Evolutionary conservation across 2,113 vertebrate species (phyloP).

Genomic region (pig (Sus scrofa)): DNA sequence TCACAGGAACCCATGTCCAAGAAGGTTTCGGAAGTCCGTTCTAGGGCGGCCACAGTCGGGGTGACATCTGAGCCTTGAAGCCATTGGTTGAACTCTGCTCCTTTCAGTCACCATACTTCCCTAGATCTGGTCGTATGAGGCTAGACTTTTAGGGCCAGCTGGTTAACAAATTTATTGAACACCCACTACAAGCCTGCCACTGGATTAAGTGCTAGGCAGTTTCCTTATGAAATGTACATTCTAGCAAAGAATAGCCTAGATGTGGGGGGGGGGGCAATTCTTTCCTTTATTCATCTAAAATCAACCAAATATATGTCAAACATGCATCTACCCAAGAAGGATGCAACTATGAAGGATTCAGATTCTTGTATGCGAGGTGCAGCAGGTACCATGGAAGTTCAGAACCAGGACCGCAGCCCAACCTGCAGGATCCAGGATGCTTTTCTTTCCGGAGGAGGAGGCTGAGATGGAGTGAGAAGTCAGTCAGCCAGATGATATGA

Average conservation of each 20-base stretch:
- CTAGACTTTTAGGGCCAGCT: background rate
- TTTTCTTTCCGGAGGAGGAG: background rate
- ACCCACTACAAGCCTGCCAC: background rate
- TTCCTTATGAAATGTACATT: background rate
- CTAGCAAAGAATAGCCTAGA: background rate
- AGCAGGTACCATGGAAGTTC: background rate
- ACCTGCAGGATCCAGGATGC: background rate
- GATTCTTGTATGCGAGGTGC: background rate
- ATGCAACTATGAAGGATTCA: background rate
- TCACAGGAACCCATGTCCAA: background rate
- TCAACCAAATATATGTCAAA: background rate
- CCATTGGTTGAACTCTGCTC: background rate
- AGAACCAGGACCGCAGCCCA: background rate
- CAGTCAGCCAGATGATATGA: background rate
- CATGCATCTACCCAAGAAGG: background rate
- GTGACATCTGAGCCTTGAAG: background rate
- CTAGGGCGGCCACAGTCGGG: background rate
- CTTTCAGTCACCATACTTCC: background rate
- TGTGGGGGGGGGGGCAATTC: background rate
- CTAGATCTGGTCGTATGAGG: background rate
- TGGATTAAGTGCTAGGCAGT: background rate
- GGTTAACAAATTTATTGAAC: background rate
- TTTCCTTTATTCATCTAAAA: background rate
- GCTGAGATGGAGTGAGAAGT: background rate
- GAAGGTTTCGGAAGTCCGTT: background rate